Conservation (phyloP, 2,888 invertebrate genomes). For the Lomographa bimaculata region DNA sequence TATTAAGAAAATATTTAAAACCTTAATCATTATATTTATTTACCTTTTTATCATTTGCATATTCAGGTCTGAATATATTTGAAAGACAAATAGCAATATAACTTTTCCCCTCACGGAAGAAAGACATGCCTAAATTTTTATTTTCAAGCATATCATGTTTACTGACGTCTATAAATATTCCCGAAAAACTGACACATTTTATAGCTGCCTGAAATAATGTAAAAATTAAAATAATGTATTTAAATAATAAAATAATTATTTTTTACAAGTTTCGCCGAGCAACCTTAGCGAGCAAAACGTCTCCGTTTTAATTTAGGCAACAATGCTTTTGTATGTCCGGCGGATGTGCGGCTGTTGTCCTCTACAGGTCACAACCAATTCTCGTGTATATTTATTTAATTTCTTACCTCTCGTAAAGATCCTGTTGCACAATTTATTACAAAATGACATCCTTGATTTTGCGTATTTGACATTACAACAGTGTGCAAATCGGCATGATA, state of each 20-base stretch:
- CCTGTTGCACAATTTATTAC: constrained; percentile 21
- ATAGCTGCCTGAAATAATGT: constrained; percentile 22
- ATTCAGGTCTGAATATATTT: constrained; percentile 40
- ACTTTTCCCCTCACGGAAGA: constrained; percentile 2
- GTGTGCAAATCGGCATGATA: constrained; percentile 11
- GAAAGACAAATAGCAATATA: constrained; percentile 19
- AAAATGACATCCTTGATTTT: constrained; percentile 16
- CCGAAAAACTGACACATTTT: constrained; percentile 19
- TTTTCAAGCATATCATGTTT: constrained; percentile 22
- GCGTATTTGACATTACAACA: constrained; percentile 12
- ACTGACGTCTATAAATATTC: constrained; percentile 18
- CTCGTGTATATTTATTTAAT: too few relatives aligned
- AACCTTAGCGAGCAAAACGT: too few relatives aligned
- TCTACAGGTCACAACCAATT: too few relatives aligned
- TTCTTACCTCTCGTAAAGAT: constrained; percentile 17
- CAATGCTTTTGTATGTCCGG: too few relatives aligned
- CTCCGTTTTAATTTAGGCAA: too few relatives aligned
- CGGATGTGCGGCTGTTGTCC: too few relatives aligned
- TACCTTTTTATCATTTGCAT: constrained; percentile 23
- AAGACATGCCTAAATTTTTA: constrained; percentile 15
- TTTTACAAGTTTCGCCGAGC: too few relatives aligned
- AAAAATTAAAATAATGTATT: too few relatives aligned
- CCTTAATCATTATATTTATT: too few relatives aligned
- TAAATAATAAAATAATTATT: too few relatives aligned
- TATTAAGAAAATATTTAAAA: constrained; percentile 48